These are phyloP conservation scores for Thaleichthys pacificus DNA, from an alignment of 2,797 vertebrate genomes.

Conservation along the genomic window DNA sequence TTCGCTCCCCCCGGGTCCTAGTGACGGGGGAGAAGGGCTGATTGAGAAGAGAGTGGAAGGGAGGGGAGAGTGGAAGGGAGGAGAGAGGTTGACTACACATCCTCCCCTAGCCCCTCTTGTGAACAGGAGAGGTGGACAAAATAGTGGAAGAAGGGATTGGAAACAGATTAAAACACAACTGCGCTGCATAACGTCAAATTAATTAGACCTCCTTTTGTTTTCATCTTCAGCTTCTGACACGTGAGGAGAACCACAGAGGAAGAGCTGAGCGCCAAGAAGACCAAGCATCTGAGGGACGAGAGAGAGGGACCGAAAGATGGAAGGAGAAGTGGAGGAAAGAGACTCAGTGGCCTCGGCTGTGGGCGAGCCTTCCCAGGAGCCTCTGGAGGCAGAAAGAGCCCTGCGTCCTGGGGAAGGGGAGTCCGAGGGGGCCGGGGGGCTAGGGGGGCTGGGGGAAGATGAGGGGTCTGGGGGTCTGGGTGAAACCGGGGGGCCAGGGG, in stretches of 20 bases:
- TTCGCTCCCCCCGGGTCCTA: not conserved
- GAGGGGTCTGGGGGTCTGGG: too few species aligned
- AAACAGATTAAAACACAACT: not conserved
- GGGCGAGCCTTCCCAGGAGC: slow-evolving; percentile 76
- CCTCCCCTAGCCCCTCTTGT: too few species aligned
- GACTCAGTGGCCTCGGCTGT: slow-evolving; percentile 44
- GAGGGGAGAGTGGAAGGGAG: not conserved
- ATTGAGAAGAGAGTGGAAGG: not conserved
- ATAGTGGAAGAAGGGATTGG: too few species aligned
- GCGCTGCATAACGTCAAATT: slow-evolving; percentile 19
- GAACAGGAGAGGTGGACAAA: too few species aligned
- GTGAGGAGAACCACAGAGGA: not conserved
- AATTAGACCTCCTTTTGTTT: slow-evolving; percentile 44
- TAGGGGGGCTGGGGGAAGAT: not conserved
- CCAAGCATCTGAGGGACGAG: slow-evolving; percentile 4
- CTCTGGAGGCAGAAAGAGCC: too few species aligned
- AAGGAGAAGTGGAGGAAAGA: not conserved
- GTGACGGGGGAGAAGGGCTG: not conserved
- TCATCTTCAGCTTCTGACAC: slow-evolving; percentile 45
- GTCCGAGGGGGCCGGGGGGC: not conserved
- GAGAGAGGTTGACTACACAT: not conserved
- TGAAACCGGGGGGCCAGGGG: not conserved
- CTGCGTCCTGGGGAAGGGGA: too few species aligned
- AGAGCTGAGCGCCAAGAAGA: slow-evolving; percentile 10
- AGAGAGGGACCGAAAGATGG: slow-evolving; percentile 23